phyloP scores from a whole-genome alignment of 2,888 invertebrate species.

The Archaeoteleia sp. region DNA sequence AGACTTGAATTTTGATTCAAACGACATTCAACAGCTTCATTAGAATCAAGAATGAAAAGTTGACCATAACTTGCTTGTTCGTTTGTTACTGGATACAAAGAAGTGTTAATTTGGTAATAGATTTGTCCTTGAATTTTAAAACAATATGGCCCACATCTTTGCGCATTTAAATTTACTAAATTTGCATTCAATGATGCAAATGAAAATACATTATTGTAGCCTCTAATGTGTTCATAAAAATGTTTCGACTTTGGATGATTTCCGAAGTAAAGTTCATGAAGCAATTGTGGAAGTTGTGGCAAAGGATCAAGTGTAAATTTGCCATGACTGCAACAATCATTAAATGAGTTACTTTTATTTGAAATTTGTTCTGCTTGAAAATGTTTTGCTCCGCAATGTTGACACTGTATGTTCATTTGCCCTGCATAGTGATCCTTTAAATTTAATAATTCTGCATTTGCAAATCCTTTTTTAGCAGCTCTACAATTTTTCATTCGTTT shows the following conservation, averaged over 20 bases:
- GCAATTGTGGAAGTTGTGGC: not conserved
- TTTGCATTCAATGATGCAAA: constrained; percentile 11
- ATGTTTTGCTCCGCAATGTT: constrained; percentile 59
- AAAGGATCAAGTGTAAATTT: constrained; percentile 4
- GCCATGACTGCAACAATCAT: constrained; percentile 40
- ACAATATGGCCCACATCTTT: constrained; percentile 14
- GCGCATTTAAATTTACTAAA: not conserved
- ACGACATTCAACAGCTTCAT: too few species aligned
- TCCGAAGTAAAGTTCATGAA: constrained; percentile 1
- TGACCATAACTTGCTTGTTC: too few species aligned
- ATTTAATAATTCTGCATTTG: not conserved
- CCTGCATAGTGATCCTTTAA: not conserved
- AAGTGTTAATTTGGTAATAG: too few species aligned
- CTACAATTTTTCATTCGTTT: not conserved
- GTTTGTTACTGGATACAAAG: too few species aligned
- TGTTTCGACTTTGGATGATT: constrained; percentile 1
- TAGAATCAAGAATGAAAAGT: too few species aligned
- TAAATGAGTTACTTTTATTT: constrained; percentile 24
- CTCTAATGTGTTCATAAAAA: constrained; percentile 1
- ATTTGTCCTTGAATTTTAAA: constrained; percentile 35
- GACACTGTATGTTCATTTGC: constrained; percentile 55
- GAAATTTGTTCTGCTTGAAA: constrained; percentile 56
- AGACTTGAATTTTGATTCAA: too few species aligned
- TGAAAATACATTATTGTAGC: constrained; percentile 6
- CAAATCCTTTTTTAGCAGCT: not conserved